Evolutionary conservation across 2,888 invertebrate genomes (phyloP).

Genomic region (Caenorhabditis becei): DNA sequence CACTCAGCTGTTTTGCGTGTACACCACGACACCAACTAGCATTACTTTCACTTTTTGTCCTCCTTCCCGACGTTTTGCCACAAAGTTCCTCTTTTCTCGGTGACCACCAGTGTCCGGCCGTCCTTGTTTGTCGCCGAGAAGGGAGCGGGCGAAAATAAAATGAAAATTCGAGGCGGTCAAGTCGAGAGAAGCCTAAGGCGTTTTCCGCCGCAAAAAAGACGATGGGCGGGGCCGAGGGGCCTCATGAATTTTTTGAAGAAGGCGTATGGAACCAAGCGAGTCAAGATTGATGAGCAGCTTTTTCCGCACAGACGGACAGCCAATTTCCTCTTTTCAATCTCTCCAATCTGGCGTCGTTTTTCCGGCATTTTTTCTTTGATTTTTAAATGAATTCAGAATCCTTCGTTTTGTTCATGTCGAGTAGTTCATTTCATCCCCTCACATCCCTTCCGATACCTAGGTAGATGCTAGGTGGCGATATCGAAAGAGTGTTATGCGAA

Average conservation of each 20-base stretch:
- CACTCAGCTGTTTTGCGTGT: constrained; percentile 1
- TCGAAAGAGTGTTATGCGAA: constrained; percentile 16
- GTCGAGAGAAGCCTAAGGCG: constrained; percentile 13
- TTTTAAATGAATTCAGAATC: no score
- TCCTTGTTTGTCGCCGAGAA: constrained; percentile 25
- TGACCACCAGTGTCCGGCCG: constrained; percentile 27
- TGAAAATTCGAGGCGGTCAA: constrained; percentile 8
- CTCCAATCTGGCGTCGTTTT: background rate
- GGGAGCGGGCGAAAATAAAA: constrained; percentile 11
- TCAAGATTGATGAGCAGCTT: constrained; percentile 30
- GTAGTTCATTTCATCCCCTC: background rate
- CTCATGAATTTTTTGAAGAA: constrained; percentile 16
- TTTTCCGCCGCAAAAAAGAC: constrained; percentile 3
- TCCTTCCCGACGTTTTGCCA: background rate
- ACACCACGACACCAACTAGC: background rate
- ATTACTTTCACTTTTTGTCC: constrained; percentile 18
- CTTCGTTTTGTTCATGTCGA: no score
- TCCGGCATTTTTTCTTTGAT: constrained; percentile 6
- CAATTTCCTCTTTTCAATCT: background rate
- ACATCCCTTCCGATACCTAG: background rate
- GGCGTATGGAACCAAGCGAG: background rate
- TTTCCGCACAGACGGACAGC: background rate
- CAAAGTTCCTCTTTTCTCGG: background rate
- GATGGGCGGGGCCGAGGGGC: background rate
- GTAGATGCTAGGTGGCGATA: constrained; percentile 29